phyloP scores from a whole-genome alignment of 2,888 invertebrate genomes.

The Lamellibrachia columna region DNA sequence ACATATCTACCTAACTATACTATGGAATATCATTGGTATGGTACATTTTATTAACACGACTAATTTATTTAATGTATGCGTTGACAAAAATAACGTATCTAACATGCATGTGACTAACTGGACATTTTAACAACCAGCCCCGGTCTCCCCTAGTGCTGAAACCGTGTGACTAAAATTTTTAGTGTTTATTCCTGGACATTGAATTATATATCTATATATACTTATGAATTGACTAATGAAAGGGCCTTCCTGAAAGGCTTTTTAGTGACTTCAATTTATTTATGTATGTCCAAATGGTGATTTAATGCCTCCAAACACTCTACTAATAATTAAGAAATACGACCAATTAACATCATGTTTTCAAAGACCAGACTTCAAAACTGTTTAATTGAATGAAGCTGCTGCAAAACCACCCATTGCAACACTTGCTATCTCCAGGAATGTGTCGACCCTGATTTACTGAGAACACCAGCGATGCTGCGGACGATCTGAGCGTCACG shows the following conservation, averaged over 20 bases:
- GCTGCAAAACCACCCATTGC: neutral
- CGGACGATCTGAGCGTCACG: neutral
- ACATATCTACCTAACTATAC: no score
- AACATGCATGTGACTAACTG: no score
- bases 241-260: no score
- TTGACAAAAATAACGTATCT: no score
- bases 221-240: no score
- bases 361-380: neutral
- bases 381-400: neutral
- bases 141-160: neutral
- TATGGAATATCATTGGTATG: no score
- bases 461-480: neutral
- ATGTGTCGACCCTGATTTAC: neutral
- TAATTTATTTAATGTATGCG: no score
- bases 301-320: neutral
- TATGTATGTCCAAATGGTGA: neutral
- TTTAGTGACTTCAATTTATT: no score
- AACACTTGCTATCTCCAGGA: neutral
- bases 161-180: neutral
- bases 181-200: neutral
- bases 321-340: neutral
- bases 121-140: no score
- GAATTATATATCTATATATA: neutral
- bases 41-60: no score
- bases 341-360: neutral